phyloP scores from a whole-genome alignment of 2,797 vertebrate genomes.

The Menidia menidia region DNA sequence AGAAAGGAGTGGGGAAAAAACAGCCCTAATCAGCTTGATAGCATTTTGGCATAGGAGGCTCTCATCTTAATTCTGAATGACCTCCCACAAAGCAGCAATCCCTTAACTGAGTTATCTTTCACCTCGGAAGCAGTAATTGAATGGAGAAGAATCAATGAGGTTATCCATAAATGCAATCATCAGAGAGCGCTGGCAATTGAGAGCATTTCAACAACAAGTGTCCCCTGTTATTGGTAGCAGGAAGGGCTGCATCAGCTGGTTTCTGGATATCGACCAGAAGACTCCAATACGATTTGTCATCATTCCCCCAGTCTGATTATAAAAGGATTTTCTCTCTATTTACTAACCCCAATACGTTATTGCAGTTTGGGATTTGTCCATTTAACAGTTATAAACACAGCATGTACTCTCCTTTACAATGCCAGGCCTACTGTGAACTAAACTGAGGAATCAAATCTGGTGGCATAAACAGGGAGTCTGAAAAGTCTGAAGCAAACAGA shows the following conservation, averaged over 20 bases:
- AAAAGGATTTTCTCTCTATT: slow-evolving; percentile 64
- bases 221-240: slow-evolving; percentile 43
- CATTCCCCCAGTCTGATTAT: slow-evolving; percentile 51
- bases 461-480: slow-evolving; percentile 34
- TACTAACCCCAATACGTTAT: slow-evolving; percentile 64
- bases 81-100: slow-evolving; percentile 69
- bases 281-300: slow-evolving; percentile 68
- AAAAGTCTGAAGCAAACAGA: slow-evolving; percentile 7
- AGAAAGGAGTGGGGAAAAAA: slow-evolving; percentile 51
- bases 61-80: slow-evolving; percentile 66
- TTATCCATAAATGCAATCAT: slow-evolving; percentile 75
- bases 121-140: slow-evolving; percentile 71
- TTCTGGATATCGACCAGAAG: slow-evolving; percentile 51
- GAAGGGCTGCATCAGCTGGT: slow-evolving; percentile 40
- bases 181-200: slow-evolving; percentile 55
- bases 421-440: slow-evolving; percentile 15
- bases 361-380: slow-evolving; percentile 50
- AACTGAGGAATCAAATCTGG: slow-evolving; percentile 53
- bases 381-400: slow-evolving; percentile 59
- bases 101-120: slow-evolving; percentile 75
- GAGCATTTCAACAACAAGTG: slow-evolving; percentile 58
- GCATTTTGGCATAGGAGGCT: slow-evolving; percentile 63
- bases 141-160: slow-evolving; percentile 74
- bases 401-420: slow-evolving; percentile 24
- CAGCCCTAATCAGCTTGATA: slow-evolving; percentile 68